Percentiles rank a stretch among this genome's conserved stretches.
These are phyloP conservation scores for Proterorhinus semilunaris DNA, from an alignment of 2,113 vertebrate species.

Conservation along the genomic window DNA sequence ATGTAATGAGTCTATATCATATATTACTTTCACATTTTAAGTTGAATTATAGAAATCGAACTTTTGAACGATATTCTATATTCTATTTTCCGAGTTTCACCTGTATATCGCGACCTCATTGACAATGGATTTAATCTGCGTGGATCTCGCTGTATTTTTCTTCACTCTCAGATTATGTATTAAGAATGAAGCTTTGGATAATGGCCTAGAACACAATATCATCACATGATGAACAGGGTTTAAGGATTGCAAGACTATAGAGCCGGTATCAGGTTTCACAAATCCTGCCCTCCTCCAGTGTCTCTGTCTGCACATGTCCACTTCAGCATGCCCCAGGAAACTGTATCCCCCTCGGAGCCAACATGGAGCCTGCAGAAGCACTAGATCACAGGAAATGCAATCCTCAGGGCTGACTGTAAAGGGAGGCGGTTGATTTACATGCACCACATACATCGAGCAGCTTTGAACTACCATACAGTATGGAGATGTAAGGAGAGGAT, in stretches of 20 bases:
- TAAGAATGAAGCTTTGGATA: slow-evolving; percentile 28
- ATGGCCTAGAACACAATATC: slow-evolving; percentile 14
- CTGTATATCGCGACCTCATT: slow-evolving; percentile 7
- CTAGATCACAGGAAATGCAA: slow-evolving; percentile 14
- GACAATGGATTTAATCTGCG: slow-evolving; percentile 4
- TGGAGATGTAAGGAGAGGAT: background rate
- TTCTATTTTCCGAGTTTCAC: too few relatives aligned
- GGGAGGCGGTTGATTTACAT: slow-evolving; percentile 7
- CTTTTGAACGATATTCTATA: too few relatives aligned
- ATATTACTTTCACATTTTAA: too few relatives aligned
- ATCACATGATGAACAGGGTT: slow-evolving; percentile 22
- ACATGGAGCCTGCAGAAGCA: slow-evolving; percentile 13
- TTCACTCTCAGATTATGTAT: slow-evolving; percentile 23
- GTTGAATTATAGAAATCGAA: too few relatives aligned
- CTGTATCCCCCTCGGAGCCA: slow-evolving; percentile 51
- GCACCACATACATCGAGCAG: background rate
- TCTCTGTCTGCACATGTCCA: slow-evolving; percentile 58
- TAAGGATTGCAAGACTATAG: slow-evolving; percentile 32
- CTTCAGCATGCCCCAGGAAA: slow-evolving; percentile 49
- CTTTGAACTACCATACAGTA: background rate
- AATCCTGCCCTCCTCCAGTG: slow-evolving; percentile 50
- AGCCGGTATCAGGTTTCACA: slow-evolving; percentile 65
- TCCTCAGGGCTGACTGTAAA: slow-evolving; percentile 12
- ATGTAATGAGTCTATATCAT: too few relatives aligned
- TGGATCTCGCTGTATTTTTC: slow-evolving; percentile 21